These are phyloP conservation scores for Heterotis niloticus DNA, from an alignment of 2,113 vertebrate species.

Conservation along the genomic window DNA sequence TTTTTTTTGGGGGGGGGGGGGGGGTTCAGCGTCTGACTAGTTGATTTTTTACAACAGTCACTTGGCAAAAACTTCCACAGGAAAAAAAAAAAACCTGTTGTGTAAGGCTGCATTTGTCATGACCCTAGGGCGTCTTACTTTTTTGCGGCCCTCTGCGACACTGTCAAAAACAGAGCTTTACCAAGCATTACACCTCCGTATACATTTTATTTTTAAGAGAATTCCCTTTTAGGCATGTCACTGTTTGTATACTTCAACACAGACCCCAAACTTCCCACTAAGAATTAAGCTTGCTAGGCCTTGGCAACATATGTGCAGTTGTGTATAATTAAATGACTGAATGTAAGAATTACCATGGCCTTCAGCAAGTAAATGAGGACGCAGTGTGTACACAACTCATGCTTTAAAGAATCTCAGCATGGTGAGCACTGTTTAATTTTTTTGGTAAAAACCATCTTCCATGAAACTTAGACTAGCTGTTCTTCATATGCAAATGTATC, in stretches of 20 bases:
- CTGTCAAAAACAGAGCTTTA: conserved; percentile 14
- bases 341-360: not conserved
- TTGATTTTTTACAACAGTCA: not conserved
- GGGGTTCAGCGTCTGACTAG: too few relatives aligned
- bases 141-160: not conserved
- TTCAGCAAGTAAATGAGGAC: not conserved
- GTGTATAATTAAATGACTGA: too few relatives aligned
- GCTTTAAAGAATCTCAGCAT: too few relatives aligned
- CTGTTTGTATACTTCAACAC: conserved; percentile 4
- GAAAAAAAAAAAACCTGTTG: not conserved
- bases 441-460: too few relatives aligned
- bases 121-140: not conserved
- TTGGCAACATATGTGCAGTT: too few relatives aligned
- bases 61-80: not conserved
- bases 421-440: too few relatives aligned
- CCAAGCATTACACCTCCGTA: not conserved
- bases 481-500: too few relatives aligned
- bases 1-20: too few relatives aligned
- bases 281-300: not conserved
- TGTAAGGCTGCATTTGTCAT: not conserved
- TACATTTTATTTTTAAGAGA: not conserved
- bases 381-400: too few relatives aligned
- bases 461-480: too few relatives aligned
- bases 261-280: not conserved
- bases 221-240: conserved; percentile 8